A percentile compares a stretch with the other conserved stretches of the same genome.
These are phyloP conservation scores for Ophion obscuratus DNA, from an alignment of 2,888 invertebrate genomes.

Conservation along the genomic window DNA sequence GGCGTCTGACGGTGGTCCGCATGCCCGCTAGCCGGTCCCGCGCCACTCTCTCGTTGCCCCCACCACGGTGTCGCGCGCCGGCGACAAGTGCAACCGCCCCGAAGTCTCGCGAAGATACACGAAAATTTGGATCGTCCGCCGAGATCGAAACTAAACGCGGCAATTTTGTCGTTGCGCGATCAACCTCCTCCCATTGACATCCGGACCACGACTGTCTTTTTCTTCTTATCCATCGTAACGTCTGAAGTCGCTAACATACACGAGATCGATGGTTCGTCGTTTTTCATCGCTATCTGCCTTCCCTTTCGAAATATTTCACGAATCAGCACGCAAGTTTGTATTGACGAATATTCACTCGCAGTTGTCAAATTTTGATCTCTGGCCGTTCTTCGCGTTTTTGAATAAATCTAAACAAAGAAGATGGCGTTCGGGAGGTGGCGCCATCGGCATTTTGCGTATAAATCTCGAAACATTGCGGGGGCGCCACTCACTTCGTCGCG, in stretches of 20 bases:
- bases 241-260: constrained; percentile 13
- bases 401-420: background rate
- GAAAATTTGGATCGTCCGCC: constrained; percentile 24
- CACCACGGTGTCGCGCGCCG: background rate
- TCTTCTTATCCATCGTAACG: background rate
- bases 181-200: background rate
- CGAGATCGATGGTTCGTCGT: background rate
- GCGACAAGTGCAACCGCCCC: constrained; percentile 47
- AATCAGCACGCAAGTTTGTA: background rate
- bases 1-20: constrained; percentile 23
- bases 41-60: constrained; percentile 10
- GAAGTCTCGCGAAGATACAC: constrained; percentile 42
- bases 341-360: background rate
- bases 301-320: background rate
- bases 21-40: constrained; percentile 52
- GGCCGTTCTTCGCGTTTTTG: background rate
- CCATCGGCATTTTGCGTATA: background rate
- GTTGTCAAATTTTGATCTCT: background rate
- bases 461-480: background rate
- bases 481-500: background rate
- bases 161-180: background rate
- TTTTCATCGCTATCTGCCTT: background rate
- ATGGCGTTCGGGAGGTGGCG: background rate
- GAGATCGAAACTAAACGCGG: constrained; percentile 31
- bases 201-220: background rate